These are phyloP conservation scores for Peromyscus attwateri DNA, from an alignment of 2,797 vertebrate genomes.

Conservation along the genomic window DNA sequence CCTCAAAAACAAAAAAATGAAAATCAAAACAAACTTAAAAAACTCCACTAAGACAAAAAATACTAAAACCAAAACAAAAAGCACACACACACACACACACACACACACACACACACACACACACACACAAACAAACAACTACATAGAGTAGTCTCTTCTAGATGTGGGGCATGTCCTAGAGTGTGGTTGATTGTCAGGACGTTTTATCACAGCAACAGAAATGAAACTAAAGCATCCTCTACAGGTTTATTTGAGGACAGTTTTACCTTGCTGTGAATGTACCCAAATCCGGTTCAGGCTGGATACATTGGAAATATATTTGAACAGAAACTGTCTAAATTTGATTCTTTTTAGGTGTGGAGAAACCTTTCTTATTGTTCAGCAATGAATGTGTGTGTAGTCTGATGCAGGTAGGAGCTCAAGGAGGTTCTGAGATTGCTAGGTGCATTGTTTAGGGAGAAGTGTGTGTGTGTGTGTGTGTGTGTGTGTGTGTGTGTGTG, in stretches of 20 bases:
- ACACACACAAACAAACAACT: too few relatives aligned
- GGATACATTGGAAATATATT: not conserved
- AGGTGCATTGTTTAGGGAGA: not conserved
- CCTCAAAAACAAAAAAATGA: not conserved
- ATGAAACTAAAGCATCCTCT: not conserved
- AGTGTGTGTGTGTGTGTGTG: not conserved
- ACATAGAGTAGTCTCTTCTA: not conserved
- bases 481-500: not conserved
- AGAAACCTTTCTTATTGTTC: not conserved
- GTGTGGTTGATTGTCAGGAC: not conserved
- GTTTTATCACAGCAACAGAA: not conserved
- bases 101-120: too few relatives aligned
- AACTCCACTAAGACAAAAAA: not conserved
- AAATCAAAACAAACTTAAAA: not conserved
- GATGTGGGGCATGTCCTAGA: not conserved
- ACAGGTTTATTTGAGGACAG: not conserved
- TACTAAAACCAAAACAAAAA: not conserved
- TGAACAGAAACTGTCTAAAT: not conserved
- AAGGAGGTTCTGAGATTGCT: not conserved
- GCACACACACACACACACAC: too few relatives aligned
- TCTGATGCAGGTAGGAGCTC: not conserved
- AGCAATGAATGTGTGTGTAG: too few relatives aligned
- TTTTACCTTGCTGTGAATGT: not conserved
- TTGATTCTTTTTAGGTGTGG: not conserved
- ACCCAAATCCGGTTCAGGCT: not conserved